phyloP scores from a whole-genome alignment of 2,888 invertebrate species.

The Bhutanitis thaidina region DNA sequence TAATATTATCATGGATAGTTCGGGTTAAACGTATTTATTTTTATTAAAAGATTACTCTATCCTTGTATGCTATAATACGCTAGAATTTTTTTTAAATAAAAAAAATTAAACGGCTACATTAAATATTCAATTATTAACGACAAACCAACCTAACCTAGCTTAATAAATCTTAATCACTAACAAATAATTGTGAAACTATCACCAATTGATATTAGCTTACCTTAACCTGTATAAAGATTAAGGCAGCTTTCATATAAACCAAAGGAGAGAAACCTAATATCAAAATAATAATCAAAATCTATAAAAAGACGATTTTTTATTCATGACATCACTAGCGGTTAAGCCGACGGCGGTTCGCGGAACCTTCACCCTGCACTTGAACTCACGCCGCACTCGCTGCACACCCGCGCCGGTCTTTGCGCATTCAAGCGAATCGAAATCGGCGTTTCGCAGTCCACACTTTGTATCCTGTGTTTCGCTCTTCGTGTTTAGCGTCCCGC shows the following conservation, averaged over 20 bases:
- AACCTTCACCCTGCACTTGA: constrained; percentile 78
- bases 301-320: constrained; percentile 11
- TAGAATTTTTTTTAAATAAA: too few species aligned
- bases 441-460: constrained; percentile 25
- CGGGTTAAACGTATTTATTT: too few species aligned
- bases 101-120: too few species aligned
- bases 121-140: too few species aligned
- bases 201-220: too few species aligned
- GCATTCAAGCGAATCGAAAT: constrained; percentile 58
- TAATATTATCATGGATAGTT: too few species aligned
- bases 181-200: too few species aligned
- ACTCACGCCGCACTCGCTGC: constrained; percentile 44
- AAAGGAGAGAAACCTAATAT: not conserved
- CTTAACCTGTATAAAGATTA: too few species aligned
- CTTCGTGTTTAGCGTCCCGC: not conserved
- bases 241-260: not conserved
- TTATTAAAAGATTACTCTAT: too few species aligned
- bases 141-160: too few species aligned
- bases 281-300: constrained; percentile 4
- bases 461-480: constrained; percentile 1
- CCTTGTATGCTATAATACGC: too few species aligned
- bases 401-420: constrained; percentile 45
- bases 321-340: constrained; percentile 1
- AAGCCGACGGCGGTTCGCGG: constrained; percentile 30
- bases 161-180: too few species aligned